phyloP scores from a whole-genome alignment of 2,113 vertebrate species.

The Chauna torquata region DNA sequence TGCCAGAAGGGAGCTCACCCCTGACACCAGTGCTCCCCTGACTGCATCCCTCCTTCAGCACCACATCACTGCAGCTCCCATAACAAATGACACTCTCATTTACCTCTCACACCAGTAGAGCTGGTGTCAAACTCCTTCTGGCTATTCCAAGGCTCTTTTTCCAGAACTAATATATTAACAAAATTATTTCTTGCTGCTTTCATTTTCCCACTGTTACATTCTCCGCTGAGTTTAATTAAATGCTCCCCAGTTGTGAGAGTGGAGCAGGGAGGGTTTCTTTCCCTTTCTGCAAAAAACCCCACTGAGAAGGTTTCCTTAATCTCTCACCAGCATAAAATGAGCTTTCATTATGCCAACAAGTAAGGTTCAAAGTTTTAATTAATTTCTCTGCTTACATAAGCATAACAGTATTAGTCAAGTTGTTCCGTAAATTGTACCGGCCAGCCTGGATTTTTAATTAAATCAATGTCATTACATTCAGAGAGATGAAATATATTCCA shows the following conservation, averaged over 20 bases:
- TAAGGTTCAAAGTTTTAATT: conserved; percentile 58
- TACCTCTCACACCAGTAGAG: background rate
- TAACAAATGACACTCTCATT: background rate
- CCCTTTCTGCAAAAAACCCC: conserved; percentile 6
- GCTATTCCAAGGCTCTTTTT: conserved; percentile 13
- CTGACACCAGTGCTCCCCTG: background rate
- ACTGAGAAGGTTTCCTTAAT: conserved; percentile 52
- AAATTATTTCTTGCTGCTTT: conserved; percentile 30
- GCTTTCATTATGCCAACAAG: background rate
- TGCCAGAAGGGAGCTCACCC: background rate
- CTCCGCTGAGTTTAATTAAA: conserved; percentile 45
- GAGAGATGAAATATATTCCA: conserved; percentile 44
- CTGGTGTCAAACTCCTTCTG: background rate
- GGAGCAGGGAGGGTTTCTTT: background rate
- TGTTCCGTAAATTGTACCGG: conserved; percentile 30
- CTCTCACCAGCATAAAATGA: conserved; percentile 35
- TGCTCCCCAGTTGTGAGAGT: background rate
- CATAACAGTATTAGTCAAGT: conserved; percentile 46
- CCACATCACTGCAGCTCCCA: background rate
- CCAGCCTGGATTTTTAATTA: conserved; percentile 54
- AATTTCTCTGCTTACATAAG: conserved; percentile 67
- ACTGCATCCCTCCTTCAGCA: background rate
- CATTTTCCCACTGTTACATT: conserved; percentile 13
- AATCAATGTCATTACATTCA: conserved; percentile 37
- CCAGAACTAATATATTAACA: background rate